Evolutionary conservation across 2,113 vertebrate genomes (phyloP).

Genomic region (Hippocampus zosterae): DNA sequence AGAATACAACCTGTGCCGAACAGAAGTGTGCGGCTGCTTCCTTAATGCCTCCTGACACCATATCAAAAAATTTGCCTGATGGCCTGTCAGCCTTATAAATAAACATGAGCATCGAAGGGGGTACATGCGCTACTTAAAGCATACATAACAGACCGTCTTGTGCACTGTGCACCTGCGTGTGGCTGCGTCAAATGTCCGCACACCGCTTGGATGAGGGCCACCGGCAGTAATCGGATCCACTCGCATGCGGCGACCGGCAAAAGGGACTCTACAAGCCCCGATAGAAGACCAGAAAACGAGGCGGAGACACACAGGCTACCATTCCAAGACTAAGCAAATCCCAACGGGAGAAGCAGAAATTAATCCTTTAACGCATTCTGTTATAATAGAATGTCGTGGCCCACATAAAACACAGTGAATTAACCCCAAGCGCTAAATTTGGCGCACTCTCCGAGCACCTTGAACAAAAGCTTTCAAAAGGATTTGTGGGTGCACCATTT

Average conservation of each 20-base stretch:
- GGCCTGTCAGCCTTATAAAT: conserved; percentile 6
- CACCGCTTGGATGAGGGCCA: conserved; percentile 36
- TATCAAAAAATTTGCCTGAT: conserved; percentile 15
- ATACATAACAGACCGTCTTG: conserved; percentile 32
- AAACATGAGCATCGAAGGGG: conserved; percentile 10
- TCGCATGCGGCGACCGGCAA: conserved; percentile 37
- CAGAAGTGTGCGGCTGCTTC: conserved; percentile 25
- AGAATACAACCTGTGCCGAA: conserved; percentile 20
- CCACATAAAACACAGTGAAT: conserved; percentile 53
- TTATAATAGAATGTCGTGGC: conserved; percentile 42
- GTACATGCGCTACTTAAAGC: conserved; percentile 26
- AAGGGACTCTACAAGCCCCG: conserved; percentile 3
- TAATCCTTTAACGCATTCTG: conserved; percentile 38
- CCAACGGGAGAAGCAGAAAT: conserved; percentile 37
- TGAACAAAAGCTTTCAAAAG: neutral
- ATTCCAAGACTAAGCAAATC: conserved; percentile 20
- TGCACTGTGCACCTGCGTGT: conserved; percentile 43
- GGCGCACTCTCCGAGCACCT: conserved; percentile 31
- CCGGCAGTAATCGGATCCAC: conserved; percentile 41
- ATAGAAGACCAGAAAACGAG: conserved; percentile 15
- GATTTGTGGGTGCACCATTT: too few species aligned
- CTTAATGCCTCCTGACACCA: conserved; percentile 20
- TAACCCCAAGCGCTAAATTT: conserved; percentile 54
- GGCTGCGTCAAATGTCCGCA: conserved; percentile 34
- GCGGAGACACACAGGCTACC: conserved; percentile 25